These are phyloP conservation scores for Ophioninae sp. DNA, from an alignment of 2,888 invertebrate species.

Conservation along the genomic window DNA sequence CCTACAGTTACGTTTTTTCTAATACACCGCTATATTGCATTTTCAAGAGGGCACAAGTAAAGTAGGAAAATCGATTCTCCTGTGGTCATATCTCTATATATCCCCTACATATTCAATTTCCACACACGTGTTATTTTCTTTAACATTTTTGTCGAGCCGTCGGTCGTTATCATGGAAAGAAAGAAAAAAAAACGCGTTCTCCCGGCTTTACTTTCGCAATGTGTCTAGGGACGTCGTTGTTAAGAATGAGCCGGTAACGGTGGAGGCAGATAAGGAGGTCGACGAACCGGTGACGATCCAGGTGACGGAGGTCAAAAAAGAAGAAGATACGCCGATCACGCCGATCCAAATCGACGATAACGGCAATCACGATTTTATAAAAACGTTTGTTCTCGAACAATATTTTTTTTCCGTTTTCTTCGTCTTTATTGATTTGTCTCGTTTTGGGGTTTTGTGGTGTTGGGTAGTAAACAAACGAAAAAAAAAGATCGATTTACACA, in stretches of 20 bases:
- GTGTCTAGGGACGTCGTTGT: conserved; percentile 49
- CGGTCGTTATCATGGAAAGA: neutral
- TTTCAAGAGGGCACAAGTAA: too few relatives aligned
- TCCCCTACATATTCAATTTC: neutral
- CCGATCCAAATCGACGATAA: conserved; percentile 58
- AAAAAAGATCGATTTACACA: neutral
- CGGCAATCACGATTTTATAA: conserved; percentile 64
- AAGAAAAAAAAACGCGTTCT: conserved; percentile 11
- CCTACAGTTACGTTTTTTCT: too few relatives aligned
- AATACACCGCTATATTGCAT: too few relatives aligned
- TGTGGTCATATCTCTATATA: neutral
- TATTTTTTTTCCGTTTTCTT: conserved; percentile 48
- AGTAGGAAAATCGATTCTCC: neutral
- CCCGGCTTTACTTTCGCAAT: conserved; percentile 33
- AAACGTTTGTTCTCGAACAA: conserved; percentile 69
- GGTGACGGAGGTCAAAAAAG: conserved; percentile 15
- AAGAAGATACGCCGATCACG: conserved; percentile 27
- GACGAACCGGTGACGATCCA: conserved; percentile 29
- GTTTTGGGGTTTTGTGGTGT: conserved; percentile 61
- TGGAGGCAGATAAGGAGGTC: conserved; percentile 47
- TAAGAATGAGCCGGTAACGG: conserved; percentile 39
- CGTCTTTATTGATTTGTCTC: conserved; percentile 18
- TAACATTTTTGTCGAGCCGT: neutral
- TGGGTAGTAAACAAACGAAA: conserved; percentile 41
- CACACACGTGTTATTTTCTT: neutral